Evolutionary conservation across 2,797 vertebrate species (phyloP).

Genomic region (Toxotes lorentzi): DNA sequence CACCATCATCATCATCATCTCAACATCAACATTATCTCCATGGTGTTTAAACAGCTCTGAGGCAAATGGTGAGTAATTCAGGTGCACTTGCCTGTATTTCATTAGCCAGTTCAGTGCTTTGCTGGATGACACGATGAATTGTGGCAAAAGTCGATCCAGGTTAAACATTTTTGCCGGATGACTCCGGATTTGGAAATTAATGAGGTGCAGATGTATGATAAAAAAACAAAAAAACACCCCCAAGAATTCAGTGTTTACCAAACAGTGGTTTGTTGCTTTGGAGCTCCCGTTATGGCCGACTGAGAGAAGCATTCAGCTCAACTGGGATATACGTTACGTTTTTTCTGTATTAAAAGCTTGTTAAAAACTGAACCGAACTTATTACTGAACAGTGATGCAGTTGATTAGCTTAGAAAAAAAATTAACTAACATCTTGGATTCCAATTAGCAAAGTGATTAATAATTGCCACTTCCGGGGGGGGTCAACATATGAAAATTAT

Average conservation of each 20-base stretch:
- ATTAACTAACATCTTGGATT: neutral
- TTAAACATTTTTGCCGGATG: neutral
- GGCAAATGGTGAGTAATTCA: neutral
- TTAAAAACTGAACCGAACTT: neutral
- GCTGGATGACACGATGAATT: slow-evolving; percentile 11
- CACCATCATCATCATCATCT: too few species aligned
- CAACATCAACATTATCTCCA: slow-evolving; percentile 1
- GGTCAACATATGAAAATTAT: neutral
- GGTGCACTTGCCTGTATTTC: slow-evolving; percentile 29
- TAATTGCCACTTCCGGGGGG: neutral
- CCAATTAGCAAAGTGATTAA: neutral
- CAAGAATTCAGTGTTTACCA: neutral
- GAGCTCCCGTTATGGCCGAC: neutral
- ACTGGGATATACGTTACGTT: neutral
- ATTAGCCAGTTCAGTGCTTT: slow-evolving; percentile 12
- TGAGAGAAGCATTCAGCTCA: neutral
- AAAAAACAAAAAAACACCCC: neutral
- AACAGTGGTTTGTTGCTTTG: neutral
- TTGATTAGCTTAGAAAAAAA: neutral
- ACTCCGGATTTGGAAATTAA: slow-evolving; percentile 5
- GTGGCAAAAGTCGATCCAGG: slow-evolving; percentile 20
- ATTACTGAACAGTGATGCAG: neutral
- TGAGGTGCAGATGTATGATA: neutral
- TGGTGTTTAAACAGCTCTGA: slow-evolving; percentile 1
- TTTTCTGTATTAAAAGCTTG: neutral